phyloP scores from a whole-genome alignment of 1,140 invertebrate genomes.

The Bombus sibiricus region DNA sequence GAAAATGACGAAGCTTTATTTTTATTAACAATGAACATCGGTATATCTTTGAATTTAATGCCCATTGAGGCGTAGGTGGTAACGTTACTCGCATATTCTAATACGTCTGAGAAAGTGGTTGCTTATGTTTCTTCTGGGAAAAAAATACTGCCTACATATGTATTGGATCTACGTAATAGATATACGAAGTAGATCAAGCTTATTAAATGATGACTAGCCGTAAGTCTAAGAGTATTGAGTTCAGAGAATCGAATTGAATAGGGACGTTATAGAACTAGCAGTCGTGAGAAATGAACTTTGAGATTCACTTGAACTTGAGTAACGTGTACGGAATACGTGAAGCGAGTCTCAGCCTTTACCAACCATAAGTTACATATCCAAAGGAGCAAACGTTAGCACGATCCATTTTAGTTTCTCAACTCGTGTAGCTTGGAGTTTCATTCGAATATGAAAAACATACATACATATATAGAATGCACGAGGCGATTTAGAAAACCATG shows the following conservation, averaged over 20 bases:
- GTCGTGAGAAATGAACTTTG: constrained; percentile 15
- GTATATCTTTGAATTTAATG: neutral
- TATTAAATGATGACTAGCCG: neutral
- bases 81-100: neutral
- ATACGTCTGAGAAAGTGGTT: neutral
- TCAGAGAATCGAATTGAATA: neutral
- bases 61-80: neutral
- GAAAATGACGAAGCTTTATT: neutral
- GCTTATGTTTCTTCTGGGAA: neutral
- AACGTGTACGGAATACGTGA: neutral
- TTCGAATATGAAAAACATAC: constrained; percentile 3
- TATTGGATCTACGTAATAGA: neutral
- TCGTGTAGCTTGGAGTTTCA: neutral
- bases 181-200: neutral
- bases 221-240: constrained; percentile 2
- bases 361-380: neutral
- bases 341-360: constrained; percentile 4
- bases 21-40: neutral
- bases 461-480: neutral
- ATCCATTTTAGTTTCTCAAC: constrained; percentile 14
- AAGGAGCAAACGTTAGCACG: neutral
- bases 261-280: neutral
- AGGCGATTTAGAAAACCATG: neutral
- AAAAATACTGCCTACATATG: neutral
- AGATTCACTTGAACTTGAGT: constrained; percentile 25